Percentiles rank a stretch among this genome's conserved stretches.
Evolutionary conservation across 1,140 invertebrate genomes (phyloP).

Genomic region (Tetramorium alpestre): DNA sequence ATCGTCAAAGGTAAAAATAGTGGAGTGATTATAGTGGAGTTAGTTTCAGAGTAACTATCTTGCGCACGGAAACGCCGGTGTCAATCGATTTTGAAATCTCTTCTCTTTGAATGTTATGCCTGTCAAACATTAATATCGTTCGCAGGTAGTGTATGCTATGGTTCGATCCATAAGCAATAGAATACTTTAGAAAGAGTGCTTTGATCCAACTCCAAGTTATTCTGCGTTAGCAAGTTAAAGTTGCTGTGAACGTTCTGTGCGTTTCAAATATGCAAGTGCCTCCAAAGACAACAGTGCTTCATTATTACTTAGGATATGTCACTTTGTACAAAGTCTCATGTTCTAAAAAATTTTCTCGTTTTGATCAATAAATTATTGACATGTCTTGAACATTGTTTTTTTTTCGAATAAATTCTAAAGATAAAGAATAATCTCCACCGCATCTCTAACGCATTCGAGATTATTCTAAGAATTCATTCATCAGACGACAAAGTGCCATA

Average conservation of each 20-base stretch:
- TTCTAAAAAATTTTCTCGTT: constrained; percentile 49
- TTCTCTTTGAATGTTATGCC: neutral
- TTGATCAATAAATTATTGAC: constrained; percentile 49
- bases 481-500: neutral
- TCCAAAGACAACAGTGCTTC: constrained; percentile 30
- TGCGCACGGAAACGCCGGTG: neutral
- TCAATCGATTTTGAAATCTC: neutral
- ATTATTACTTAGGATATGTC: constrained; percentile 66
- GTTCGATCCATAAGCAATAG: constrained; percentile 5
- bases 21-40: neutral
- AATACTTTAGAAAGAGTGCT: neutral
- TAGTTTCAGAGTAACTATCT: constrained; percentile 14
- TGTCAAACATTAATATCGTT: neutral
- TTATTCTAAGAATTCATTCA: constrained; percentile 17
- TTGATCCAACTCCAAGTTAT: constrained; percentile 11
- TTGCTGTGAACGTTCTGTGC: constrained; percentile 60
- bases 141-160: neutral
- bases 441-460: neutral
- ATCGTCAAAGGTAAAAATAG: constrained; percentile 43
- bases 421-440: neutral
- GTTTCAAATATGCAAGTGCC: constrained; percentile 57
- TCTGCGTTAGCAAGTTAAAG: constrained; percentile 13
- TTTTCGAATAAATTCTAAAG: constrained; percentile 17
- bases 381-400: constrained; percentile 42
- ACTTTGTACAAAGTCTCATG: constrained; percentile 64